Percentiles rank a stretch among this genome's conserved stretches.
These are phyloP conservation scores for Porites lobata DNA, from an alignment of 92 coral and sea anemone species.

Conservation along the genomic window DNA sequence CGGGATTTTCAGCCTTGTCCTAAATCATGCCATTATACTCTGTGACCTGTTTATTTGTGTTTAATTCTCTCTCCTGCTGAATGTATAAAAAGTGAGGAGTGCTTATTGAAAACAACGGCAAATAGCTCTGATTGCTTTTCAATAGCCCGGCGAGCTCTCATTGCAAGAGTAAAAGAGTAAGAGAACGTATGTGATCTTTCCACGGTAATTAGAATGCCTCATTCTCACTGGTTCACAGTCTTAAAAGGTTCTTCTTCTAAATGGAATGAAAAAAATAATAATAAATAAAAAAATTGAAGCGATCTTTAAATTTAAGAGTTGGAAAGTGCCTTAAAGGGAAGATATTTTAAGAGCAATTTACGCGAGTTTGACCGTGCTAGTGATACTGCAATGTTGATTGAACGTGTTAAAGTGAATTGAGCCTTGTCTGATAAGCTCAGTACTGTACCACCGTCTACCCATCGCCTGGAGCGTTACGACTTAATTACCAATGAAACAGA, in stretches of 20 bases:
- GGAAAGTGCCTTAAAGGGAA: background rate
- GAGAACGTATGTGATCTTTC: constrained; percentile 17
- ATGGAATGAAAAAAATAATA: background rate
- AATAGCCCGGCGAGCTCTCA: constrained; percentile 41
- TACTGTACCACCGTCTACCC: constrained; percentile 14
- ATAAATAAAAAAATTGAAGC: too few species aligned
- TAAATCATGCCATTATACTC: constrained; percentile 61
- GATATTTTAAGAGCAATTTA: background rate
- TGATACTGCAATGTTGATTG: background rate
- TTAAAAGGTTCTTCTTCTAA: background rate
- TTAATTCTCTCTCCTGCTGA: constrained; percentile 50
- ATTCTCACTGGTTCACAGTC: background rate
- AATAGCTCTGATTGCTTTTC: constrained; percentile 68
- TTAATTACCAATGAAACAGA: constrained; percentile 61
- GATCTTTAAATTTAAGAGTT: background rate
- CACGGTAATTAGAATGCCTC: constrained; percentile 24
- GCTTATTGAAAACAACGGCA: constrained; percentile 51
- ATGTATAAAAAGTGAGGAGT: constrained; percentile 43
- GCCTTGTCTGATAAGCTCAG: constrained; percentile 7
- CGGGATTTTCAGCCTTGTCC: constrained; percentile 34
- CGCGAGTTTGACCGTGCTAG: constrained; percentile 7
- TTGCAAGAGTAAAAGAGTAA: background rate
- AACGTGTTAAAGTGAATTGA: background rate
- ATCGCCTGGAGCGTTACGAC: constrained; percentile 73
- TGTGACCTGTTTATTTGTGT: constrained; percentile 55